A percentile compares a stretch with the other conserved stretches of the same genome.
Evolutionary conservation across 2,888 invertebrate species (phyloP).

Genomic region (Xanthia icteritia): DNA sequence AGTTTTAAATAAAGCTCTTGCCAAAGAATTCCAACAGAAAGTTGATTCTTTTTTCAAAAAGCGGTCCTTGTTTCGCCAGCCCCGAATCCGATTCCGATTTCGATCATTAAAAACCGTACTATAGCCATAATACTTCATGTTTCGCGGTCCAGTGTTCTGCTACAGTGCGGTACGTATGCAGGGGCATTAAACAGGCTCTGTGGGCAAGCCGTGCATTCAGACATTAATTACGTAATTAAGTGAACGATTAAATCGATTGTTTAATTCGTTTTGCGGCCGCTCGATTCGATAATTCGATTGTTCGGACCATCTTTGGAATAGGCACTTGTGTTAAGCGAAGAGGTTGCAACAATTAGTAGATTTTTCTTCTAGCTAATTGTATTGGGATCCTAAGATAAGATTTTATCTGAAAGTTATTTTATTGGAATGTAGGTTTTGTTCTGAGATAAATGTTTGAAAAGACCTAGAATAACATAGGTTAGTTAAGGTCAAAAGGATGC

Average conservation of each 20-base stretch:
- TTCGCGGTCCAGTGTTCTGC: conserved; percentile 59
- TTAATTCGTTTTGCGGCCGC: conserved; percentile 81
- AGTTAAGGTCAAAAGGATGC: not conserved
- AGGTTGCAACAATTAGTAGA: conserved; percentile 60
- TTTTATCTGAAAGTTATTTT: conserved; percentile 32
- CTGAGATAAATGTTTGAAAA: conserved; percentile 2
- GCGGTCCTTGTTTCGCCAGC: conserved; percentile 27
- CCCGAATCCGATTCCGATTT: conserved; percentile 48
- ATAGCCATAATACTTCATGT: conserved; percentile 64
- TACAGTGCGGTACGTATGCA: conserved; percentile 64
- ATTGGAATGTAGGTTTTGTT: conserved; percentile 3
- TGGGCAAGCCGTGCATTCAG: conserved; percentile 70
- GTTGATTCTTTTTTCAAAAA: conserved; percentile 38
- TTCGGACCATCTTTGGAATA: conserved; percentile 58
- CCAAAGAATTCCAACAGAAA: conserved; percentile 19
- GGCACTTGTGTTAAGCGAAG: conserved; percentile 32
- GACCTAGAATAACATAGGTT: not conserved
- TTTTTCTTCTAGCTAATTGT: conserved; percentile 51
- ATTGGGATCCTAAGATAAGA: conserved; percentile 33
- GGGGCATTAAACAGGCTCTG: conserved; percentile 69
- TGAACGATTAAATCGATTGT: conserved; percentile 84
- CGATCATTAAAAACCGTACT: conserved; percentile 63
- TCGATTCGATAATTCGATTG: conserved; percentile 74
- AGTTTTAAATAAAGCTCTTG: conserved; percentile 9
- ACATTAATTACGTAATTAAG: conserved; percentile 87